Percentiles rank a stretch among this genome's conserved stretches.
Evolutionary conservation across 1,140 invertebrate genomes (phyloP).

Genomic region (Drosophila takahashii): DNA sequence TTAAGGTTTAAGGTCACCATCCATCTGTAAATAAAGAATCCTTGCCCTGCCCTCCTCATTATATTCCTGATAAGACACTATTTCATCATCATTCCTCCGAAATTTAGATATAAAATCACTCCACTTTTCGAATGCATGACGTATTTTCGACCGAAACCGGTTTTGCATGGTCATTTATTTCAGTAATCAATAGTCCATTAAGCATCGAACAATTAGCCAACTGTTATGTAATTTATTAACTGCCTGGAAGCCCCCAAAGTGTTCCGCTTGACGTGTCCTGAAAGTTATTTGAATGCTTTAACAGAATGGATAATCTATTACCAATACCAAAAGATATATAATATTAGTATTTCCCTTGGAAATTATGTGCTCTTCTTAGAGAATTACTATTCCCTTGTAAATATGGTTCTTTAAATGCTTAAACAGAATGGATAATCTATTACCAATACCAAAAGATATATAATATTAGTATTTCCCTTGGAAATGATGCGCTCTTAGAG

Average conservation of each 20-base stretch:
- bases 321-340: no score
- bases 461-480: no score
- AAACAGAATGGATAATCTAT: no score
- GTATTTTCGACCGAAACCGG: not conserved
- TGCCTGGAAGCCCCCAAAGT: conserved; percentile 17
- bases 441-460: no score
- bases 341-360: no score
- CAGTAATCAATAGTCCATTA: conserved; percentile 22
- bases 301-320: no score
- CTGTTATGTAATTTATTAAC: conserved; percentile 13
- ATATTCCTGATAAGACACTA: conserved; percentile 7
- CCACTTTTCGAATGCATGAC: conserved; percentile 4
- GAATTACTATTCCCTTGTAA: no score
- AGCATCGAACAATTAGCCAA: conserved; percentile 8
- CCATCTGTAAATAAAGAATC: conserved; percentile 19
- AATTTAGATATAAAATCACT: no score
- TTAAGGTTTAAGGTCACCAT: not conserved
- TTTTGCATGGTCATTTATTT: conserved; percentile 6
- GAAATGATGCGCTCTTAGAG: no score
- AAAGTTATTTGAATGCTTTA: not conserved
- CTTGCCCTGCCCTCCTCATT: conserved; percentile 11
- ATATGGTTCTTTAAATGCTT: not conserved
- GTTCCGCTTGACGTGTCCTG: conserved; percentile 1
- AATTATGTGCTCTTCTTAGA: no score
- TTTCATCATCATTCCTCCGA: not conserved